phyloP scores from a whole-genome alignment of 2,113 vertebrate genomes.

The Leucopsar rothschildi region DNA sequence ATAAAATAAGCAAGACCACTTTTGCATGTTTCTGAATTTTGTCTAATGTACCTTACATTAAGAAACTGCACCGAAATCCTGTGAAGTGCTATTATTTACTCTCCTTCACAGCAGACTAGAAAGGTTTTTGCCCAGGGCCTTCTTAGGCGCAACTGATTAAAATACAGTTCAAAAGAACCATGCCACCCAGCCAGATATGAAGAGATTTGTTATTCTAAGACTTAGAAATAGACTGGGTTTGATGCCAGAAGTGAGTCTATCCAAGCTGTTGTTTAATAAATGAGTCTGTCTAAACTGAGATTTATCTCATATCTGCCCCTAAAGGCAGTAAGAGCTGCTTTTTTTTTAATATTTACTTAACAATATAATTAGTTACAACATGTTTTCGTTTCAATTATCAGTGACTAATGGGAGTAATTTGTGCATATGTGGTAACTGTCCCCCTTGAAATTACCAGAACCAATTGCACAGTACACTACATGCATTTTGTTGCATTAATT shows the following conservation, averaged over 20 bases:
- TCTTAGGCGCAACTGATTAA: conserved; percentile 10
- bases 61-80: neutral
- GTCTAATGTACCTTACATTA: neutral
- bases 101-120: neutral
- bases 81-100: neutral
- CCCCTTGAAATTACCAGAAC: neutral
- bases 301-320: conserved; percentile 9
- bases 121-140: conserved; percentile 18
- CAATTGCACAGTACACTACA: neutral
- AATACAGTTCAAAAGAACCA: conserved; percentile 31
- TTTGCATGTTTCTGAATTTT: neutral
- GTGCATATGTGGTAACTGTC: neutral
- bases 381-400: conserved; percentile 5
- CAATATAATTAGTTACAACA: conserved; percentile 22
- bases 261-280: conserved; percentile 2
- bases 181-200: conserved; percentile 47
- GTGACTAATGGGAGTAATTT: neutral
- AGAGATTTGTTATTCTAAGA: conserved; percentile 23
- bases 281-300: conserved; percentile 7
- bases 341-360: neutral
- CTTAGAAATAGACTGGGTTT: neutral
- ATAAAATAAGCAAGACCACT: neutral
- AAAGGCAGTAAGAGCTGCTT: neutral
- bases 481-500: neutral
- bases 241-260: conserved; percentile 1